A percentile compares a stretch with the other conserved stretches of the same genome.
Evolutionary conservation across 1,140 invertebrate species (phyloP).

Genomic region (Macrocentrus cingulum): DNA sequence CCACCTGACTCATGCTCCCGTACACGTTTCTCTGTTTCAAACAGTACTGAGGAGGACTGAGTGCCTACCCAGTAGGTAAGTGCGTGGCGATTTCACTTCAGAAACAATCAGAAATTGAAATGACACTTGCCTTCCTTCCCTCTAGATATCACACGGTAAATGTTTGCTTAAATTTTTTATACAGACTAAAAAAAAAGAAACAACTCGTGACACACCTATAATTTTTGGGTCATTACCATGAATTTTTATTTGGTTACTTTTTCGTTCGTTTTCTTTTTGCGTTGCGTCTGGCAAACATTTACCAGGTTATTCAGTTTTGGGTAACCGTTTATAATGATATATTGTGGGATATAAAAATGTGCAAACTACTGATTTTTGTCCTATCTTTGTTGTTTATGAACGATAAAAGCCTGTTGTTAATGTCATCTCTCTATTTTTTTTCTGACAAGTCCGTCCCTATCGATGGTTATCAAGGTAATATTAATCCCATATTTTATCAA

Average conservation of each 20-base stretch:
- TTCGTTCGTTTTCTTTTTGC: not conserved
- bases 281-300: not conserved
- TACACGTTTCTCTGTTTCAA: conserved; percentile 59
- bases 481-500: conserved; percentile 60
- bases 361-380: conserved; percentile 31
- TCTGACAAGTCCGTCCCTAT: conserved; percentile 60
- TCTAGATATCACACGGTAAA: no score
- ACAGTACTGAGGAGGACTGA: conserved; percentile 58
- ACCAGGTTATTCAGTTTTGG: no score
- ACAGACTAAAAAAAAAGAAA: no score
- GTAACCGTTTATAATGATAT: no score
- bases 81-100: conserved; percentile 47
- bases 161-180: no score
- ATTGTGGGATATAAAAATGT: not conserved
- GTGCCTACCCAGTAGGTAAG: conserved; percentile 57
- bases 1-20: conserved; percentile 53
- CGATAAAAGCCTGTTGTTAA: conserved; percentile 60
- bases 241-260: no score
- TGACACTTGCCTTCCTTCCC: no score
- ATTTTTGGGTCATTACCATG: no score
- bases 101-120: conserved; percentile 10
- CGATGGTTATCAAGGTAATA: conserved; percentile 60
- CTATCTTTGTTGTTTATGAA: conserved; percentile 54
- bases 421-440: conserved; percentile 60
- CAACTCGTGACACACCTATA: no score